Evolutionary conservation across 2,888 invertebrate genomes (phyloP).

Genomic region (Crocallis elinguaria): DNA sequence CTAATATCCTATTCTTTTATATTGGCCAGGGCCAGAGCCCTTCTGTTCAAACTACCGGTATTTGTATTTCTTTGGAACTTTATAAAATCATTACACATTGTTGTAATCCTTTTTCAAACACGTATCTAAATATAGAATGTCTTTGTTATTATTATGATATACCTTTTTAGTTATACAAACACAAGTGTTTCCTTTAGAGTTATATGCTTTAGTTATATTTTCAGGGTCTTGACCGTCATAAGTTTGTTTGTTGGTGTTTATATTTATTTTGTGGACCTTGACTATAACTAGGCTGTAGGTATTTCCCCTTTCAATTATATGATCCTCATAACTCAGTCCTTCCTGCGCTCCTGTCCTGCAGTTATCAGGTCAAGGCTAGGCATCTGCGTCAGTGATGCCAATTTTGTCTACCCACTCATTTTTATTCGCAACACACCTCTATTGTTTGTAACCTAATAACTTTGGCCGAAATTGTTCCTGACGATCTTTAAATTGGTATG

Average conservation of each 20-base stretch:
- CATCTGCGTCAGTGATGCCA: constrained; percentile 26
- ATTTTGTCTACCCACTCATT: constrained; percentile 24
- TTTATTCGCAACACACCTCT: constrained; percentile 19
- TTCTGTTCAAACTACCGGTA: constrained; percentile 22
- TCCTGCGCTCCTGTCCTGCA: constrained; percentile 29
- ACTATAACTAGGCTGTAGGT: not conserved
- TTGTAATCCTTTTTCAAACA: constrained; percentile 14
- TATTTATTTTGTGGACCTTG: no score
- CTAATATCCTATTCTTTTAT: constrained; percentile 19
- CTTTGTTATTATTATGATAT: constrained; percentile 12
- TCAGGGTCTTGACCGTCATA: constrained; percentile 14
- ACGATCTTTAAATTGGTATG: constrained; percentile 9
- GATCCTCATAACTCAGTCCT: constrained; percentile 6
- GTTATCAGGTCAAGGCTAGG: constrained; percentile 33
- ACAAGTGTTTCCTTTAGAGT: constrained; percentile 2
- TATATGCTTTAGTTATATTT: not conserved
- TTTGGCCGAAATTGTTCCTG: constrained; percentile 7
- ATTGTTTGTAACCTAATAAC: constrained; percentile 27
- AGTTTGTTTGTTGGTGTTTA: constrained; percentile 6
- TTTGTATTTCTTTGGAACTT: constrained; percentile 10
- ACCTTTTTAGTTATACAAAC: constrained; percentile 8
- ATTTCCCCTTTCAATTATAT: constrained; percentile 3
- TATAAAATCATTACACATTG: constrained; percentile 10
- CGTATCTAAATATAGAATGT: constrained; percentile 9
- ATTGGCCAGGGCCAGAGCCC: constrained; percentile 37